phyloP scores from a whole-genome alignment of 2,888 invertebrate species.

The Agrochola circellaris region DNA sequence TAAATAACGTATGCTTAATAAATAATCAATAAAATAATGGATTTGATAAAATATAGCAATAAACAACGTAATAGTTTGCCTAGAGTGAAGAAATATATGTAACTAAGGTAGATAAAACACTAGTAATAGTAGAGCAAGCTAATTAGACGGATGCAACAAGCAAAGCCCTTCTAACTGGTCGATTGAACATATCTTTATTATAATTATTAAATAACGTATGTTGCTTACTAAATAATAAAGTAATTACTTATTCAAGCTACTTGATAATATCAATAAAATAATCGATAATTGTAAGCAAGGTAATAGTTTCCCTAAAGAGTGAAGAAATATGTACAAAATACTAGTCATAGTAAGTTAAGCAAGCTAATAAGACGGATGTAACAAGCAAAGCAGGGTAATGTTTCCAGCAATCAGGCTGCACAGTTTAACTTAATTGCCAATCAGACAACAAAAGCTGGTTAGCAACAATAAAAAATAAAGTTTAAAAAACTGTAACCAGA shows the following conservation, averaged over 20 bases:
- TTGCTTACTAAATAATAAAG: slow-evolving; percentile 12
- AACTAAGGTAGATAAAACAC: too few species aligned
- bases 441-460: slow-evolving; percentile 15
- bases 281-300: background rate
- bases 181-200: background rate
- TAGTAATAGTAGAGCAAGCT: too few species aligned
- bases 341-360: background rate
- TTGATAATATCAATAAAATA: background rate
- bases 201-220: slow-evolving; percentile 6
- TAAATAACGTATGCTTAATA: slow-evolving; percentile 8
- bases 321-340: background rate
- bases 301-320: background rate
- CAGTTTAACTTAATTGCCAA: slow-evolving; percentile 14
- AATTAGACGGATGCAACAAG: too few species aligned
- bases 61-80: too few species aligned
- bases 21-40: too few species aligned
- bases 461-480: too few species aligned
- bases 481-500: background rate
- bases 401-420: background rate
- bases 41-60: too few species aligned
- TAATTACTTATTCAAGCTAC: slow-evolving; percentile 1
- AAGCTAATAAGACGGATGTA: slow-evolving; percentile 6
- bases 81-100: too few species aligned
- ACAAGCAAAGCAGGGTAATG: slow-evolving; percentile 14
- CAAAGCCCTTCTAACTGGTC: background rate